Base-by-base conservation (phyloP, 92 coral and sea anemone genomes). In the Paramuricea clavata region DNA sequence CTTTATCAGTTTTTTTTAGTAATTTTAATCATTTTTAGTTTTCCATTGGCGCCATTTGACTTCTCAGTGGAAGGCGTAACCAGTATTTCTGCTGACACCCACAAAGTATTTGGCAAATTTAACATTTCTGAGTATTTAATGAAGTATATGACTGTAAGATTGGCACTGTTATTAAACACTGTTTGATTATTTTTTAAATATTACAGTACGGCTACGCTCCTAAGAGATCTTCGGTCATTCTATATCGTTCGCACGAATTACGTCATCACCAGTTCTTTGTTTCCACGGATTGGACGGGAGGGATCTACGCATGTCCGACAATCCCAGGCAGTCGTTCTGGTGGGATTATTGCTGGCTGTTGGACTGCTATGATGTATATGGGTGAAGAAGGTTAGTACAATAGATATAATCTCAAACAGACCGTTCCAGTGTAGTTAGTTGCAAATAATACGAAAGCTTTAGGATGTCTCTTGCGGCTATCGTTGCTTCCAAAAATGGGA, bases 261-360 rank as follows among this genome's bases (percentile, higher is more conserved):
- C 90, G 98, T 75, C 98, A 90, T 65, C 83, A 86, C 70, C 98
- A 95, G 93, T 95, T 89, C n/a, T 95, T 95, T 49, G 98, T 95
- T 22, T 93, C 98, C 19, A 93, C 98, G 42, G 95, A 95, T 83
- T 95, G 98, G 98, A 95, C 92, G 21, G 98, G 98, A 71, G 98
- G 98, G 22, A 95, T 95, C 74, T 95, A 95, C 81, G 98, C 98
- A 32, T 94, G 98, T 73, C 98, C 98, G 32, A 77, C 98, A 12
- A 92, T 95, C 15, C 98, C 98, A 74, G 98, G 98, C 54, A 93
- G 97, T 87, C 91, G 98, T 4, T 83, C 98, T 0, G 98, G 98
- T 33, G 95, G 93, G 16, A 81, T 89, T 21, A 95, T 95, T 17
- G 98, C 98, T 2, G 78, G 98, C 6, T 94, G 98, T 22, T 95